Evolutionary conservation across 2,797 vertebrate genomes (phyloP).

Genomic region (Enteromius viviparus): DNA sequence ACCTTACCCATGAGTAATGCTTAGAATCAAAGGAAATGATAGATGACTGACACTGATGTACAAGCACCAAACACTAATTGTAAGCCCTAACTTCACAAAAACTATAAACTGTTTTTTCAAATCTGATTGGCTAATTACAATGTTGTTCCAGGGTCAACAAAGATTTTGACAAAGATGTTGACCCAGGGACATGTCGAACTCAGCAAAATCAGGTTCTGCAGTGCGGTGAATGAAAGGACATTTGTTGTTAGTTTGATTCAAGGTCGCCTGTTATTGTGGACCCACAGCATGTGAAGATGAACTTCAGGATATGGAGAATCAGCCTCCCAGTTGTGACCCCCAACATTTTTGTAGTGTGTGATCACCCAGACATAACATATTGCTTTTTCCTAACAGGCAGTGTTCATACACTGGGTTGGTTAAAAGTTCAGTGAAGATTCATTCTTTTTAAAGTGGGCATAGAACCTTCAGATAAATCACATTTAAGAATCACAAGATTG

Average conservation of each 20-base stretch:
- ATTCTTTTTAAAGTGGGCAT: conserved; percentile 10
- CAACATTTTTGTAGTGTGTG: conserved; percentile 38
- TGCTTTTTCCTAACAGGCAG: conserved; percentile 36
- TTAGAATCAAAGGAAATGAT: no score
- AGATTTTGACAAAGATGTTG: no score
- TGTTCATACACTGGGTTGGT: conserved; percentile 14
- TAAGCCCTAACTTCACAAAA: no score
- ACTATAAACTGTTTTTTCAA: no score
- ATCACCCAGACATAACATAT: conserved; percentile 51
- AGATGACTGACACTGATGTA: no score
- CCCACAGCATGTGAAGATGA: conserved; percentile 31
- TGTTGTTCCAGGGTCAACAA: no score
- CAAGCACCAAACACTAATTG: no score
- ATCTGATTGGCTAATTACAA: no score
- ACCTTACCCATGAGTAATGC: no score
- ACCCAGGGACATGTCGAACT: no score
- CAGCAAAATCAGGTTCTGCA: no score
- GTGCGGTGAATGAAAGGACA: background rate
- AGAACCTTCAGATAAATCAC: conserved; percentile 23
- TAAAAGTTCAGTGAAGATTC: conserved; percentile 33
- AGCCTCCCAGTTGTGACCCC: conserved; percentile 42
- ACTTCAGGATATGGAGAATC: conserved; percentile 45
- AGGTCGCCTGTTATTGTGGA: conserved; percentile 3
- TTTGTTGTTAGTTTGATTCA: conserved; percentile 21
- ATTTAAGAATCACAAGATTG: conserved; percentile 13